Percentiles rank a stretch among this genome's conserved stretches.
Conservation (phyloP, 2,888 invertebrate genomes). For the Dioctria rufipes region DNA sequence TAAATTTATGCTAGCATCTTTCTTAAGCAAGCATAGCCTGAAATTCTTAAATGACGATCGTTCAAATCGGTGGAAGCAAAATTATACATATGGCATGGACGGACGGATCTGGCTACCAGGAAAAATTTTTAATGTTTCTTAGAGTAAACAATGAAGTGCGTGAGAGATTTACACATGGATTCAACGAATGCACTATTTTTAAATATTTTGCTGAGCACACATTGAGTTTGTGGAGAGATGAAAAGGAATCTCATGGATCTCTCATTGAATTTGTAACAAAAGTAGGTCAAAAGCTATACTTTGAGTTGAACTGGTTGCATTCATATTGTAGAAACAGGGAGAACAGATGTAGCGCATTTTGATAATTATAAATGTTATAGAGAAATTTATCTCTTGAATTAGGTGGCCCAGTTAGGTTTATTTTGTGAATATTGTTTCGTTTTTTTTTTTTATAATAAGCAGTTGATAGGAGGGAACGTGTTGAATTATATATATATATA, state of each 20-base stretch:
- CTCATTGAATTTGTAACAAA: neutral
- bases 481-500: too few species aligned
- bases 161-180: neutral
- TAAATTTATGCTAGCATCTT: too few species aligned
- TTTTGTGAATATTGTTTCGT: too few species aligned
- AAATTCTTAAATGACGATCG: neutral
- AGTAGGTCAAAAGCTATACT: constrained; percentile 2
- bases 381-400: too few species aligned
- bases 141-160: constrained; percentile 23
- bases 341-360: too few species aligned
- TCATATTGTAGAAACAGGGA: neutral
- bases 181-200: constrained; percentile 29
- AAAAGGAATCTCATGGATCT: neutral
- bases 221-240: neutral
- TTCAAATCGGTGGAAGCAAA: neutral
- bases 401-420: too few species aligned
- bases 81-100: neutral
- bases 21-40: neutral
- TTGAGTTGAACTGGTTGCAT: neutral
- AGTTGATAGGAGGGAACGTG: too few species aligned
- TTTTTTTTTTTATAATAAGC: too few species aligned
- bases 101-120: neutral
- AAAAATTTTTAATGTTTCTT: constrained; percentile 2
- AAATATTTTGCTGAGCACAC: neutral
- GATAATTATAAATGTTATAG: too few species aligned